phyloP scores from a whole-genome alignment of 2,113 vertebrate species.

The Phyllopteryx taeniolatus region DNA sequence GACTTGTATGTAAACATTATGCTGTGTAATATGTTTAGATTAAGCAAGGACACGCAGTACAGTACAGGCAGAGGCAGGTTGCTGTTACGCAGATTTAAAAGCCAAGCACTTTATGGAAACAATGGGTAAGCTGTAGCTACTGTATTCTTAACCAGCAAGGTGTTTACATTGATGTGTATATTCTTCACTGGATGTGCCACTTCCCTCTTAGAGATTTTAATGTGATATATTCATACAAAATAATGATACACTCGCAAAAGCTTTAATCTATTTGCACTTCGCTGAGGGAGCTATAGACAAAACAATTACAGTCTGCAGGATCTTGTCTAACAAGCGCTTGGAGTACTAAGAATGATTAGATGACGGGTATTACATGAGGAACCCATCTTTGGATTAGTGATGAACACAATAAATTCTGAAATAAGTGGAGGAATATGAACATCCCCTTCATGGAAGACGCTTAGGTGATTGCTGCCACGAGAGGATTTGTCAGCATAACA shows the following conservation, averaged over 20 bases:
- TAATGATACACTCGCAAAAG: constrained; percentile 30
- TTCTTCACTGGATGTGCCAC: constrained; percentile 15
- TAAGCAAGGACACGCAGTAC: constrained; percentile 49
- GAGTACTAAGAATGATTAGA: constrained; percentile 70
- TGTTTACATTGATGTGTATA: constrained; percentile 39
- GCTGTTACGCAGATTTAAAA: constrained; percentile 43
- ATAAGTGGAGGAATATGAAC: constrained; percentile 72
- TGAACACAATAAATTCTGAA: constrained; percentile 70
- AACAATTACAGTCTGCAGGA: constrained; percentile 69
- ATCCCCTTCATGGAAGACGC: constrained; percentile 72
- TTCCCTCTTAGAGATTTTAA: constrained; percentile 27
- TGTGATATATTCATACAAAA: constrained; percentile 26
- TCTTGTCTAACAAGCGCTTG: constrained; percentile 68
- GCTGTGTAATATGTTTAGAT: constrained; percentile 70
- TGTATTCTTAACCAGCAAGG: constrained; percentile 38
- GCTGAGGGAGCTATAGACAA: constrained; percentile 64
- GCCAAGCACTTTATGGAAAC: constrained; percentile 45
- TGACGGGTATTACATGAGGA: constrained; percentile 69
- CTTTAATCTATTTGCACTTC: constrained; percentile 50
- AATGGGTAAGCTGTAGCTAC: constrained; percentile 28
- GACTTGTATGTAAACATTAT: constrained; percentile 71
- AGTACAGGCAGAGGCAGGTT: constrained; percentile 39
- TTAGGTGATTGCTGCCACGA: constrained; percentile 74
- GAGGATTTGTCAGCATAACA: constrained; percentile 77
- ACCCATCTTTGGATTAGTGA: constrained; percentile 72